Base-by-base conservation (phyloP, 92 coral and sea anemone species). In the Anthopleura xanthogrammica region DNA sequence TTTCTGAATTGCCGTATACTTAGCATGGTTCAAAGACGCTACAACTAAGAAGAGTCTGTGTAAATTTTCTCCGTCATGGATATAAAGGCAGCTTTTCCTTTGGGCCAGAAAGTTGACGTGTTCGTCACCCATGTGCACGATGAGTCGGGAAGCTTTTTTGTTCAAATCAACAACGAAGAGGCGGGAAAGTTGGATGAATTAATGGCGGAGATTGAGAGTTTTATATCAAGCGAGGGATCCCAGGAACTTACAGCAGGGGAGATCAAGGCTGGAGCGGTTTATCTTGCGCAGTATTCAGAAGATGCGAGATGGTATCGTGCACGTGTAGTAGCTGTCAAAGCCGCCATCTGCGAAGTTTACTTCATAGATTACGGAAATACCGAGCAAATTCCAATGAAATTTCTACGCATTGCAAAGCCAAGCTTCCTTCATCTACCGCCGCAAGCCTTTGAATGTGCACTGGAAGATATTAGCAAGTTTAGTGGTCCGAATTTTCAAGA, bases 301-400 rank as follows among this genome's bases (percentile, higher is more conserved):
- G 99, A 96, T 80, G 91, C 86, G 56, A 89, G 88, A 12, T 96
- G 99, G 99, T 96, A 96, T 68, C 91, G 99, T 11, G 93, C 93
- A n/a, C 92, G 98, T 48, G 90, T 94, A 4, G 75, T 90, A 82
- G 95, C 92, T 76, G 91, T 88, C 80, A 91, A 85, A 60, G 29
- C 82, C 29, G 91, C 85, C 36, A 66, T 71, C 22, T 96, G 91
- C 71, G 95, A 96, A 83, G 93, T 94, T n/a, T 92, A 88, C 83
- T 94, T 96, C 87, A 72, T 94, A 54, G 99, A 96, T 60, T 96
- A 94, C 78, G 99, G 99, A n/a, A 96, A 96, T 75, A 90, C 92
- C 23, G 98, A 96, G 41, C 82, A 86, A 41, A 90, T 92, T 3
- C 89, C 92, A 12, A 80, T 88, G 16, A 90, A 86, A 16, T 86